Evolutionary conservation across 2,797 vertebrate genomes (phyloP).

Genomic region (Hydrophis major): DNA sequence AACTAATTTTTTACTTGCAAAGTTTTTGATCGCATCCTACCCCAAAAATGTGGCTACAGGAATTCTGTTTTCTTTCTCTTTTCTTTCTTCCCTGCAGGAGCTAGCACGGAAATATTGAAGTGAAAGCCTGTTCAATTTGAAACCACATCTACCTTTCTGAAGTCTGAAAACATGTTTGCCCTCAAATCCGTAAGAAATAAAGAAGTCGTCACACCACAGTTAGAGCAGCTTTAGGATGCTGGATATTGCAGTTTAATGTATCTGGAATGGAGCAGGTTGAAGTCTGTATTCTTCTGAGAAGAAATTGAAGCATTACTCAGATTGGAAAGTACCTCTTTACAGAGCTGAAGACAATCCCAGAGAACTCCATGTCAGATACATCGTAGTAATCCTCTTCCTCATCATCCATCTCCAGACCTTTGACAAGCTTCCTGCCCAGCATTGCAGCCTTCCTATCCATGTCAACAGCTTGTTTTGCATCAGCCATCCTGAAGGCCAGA

Average conservation of each 20-base stretch:
- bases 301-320: background rate
- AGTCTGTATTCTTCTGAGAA: background rate
- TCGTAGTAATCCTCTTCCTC: slow-evolving; percentile 80
- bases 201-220: background rate
- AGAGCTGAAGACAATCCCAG: slow-evolving; percentile 79
- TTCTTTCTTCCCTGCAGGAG: background rate
- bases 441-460: slow-evolving; percentile 75
- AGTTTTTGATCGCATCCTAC: background rate
- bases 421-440: slow-evolving; percentile 79
- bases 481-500: slow-evolving; percentile 21
- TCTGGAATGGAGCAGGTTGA: background rate
- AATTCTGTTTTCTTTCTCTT: background rate
- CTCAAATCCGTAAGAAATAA: background rate
- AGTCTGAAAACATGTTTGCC: background rate
- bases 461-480: slow-evolving; percentile 41
- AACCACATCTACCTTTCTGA: background rate
- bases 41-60: background rate
- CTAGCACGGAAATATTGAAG: background rate
- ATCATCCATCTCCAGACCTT: slow-evolving; percentile 72
- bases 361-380: slow-evolving; percentile 77
- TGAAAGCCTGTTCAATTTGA: background rate
- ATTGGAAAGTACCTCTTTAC: slow-evolving; percentile 78
- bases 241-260: background rate
- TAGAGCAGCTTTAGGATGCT: background rate
- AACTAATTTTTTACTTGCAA: background rate